Conservation (phyloP, 2,888 invertebrate species). For the Acanthosepion esculentum region DNA sequence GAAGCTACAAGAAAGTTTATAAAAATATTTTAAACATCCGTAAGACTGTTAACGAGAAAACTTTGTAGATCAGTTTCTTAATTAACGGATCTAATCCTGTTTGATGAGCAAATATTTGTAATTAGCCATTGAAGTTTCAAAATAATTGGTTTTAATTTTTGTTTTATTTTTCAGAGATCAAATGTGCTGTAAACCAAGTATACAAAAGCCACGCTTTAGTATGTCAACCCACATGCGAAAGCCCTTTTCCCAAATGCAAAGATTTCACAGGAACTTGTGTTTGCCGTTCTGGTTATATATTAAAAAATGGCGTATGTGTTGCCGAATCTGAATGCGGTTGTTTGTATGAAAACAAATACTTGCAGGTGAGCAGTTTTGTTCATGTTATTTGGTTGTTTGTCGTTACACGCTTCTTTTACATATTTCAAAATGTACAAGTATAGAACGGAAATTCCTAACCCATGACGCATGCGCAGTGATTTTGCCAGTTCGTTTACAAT, state of each 20-base stretch:
- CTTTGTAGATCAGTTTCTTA: neutral
- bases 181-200: neutral
- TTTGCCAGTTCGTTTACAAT: too few species aligned
- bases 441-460: too few species aligned
- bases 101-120: neutral
- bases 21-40: too few species aligned
- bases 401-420: too few species aligned
- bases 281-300: neutral
- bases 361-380: neutral
- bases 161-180: neutral
- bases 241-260: neutral
- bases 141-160: too few species aligned
- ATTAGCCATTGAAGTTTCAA: neutral
- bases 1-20: too few species aligned
- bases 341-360: neutral
- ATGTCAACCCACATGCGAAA: neutral
- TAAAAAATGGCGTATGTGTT: neutral
- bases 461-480: too few species aligned
- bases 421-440: too few species aligned
- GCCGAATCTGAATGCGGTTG: neutral
- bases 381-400: too few species aligned
- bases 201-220: neutral
- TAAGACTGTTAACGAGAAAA: too few species aligned
- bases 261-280: neutral
- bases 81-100: neutral